Conservation (phyloP, 2,113 vertebrate genomes). For the Otocyon megalotis region DNA sequence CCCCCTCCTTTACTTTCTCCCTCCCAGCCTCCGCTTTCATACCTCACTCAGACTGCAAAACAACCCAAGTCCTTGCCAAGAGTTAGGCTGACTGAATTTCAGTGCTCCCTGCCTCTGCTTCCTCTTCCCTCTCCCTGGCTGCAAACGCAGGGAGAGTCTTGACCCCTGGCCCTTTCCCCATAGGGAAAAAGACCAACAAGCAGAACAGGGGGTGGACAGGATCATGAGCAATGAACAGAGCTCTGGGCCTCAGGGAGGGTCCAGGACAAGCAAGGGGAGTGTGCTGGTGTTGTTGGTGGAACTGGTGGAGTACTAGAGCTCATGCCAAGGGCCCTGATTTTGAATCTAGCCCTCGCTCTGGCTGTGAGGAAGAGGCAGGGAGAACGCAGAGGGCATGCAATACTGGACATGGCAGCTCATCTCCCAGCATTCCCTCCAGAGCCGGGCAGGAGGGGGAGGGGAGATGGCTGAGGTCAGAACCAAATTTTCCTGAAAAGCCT, state of each 20-base stretch:
- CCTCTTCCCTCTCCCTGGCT: conserved; percentile 26
- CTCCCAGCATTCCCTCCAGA: conserved; percentile 5
- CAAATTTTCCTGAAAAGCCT: conserved; percentile 84
- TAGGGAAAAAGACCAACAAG: neutral
- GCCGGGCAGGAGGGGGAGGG: neutral
- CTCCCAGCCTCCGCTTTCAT: conserved; percentile 50
- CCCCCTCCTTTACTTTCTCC: neutral
- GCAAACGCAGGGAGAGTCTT: neutral
- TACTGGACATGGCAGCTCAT: neutral
- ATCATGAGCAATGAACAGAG: neutral
- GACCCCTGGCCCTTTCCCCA: neutral
- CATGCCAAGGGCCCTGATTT: neutral
- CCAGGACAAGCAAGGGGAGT: neutral
- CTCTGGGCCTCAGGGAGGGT: neutral
- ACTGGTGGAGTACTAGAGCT: neutral
- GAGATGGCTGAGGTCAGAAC: conserved; percentile 57
- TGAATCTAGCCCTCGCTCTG: neutral
- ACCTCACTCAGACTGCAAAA: conserved; percentile 66
- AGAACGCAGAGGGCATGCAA: neutral
- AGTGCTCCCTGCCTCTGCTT: neutral
- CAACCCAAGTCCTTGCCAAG: conserved; percentile 65
- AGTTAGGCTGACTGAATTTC: conserved; percentile 19
- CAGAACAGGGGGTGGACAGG: neutral
- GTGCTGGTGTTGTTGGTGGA: neutral
- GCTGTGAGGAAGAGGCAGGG: neutral